Evolutionary conservation across 2,888 invertebrate species (phyloP).

Genomic region (Pasiphila rectangulata): DNA sequence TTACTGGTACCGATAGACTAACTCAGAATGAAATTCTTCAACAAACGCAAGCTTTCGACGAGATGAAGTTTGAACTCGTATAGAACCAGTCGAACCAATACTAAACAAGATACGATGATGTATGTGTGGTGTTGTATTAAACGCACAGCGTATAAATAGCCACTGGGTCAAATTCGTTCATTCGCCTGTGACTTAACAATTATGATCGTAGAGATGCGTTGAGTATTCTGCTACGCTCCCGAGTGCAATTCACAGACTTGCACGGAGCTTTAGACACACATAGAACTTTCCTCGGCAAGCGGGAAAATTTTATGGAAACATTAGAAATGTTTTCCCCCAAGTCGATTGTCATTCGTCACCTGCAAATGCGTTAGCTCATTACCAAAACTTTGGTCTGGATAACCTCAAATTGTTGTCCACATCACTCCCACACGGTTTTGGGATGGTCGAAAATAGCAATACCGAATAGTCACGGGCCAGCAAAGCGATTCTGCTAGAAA

Average conservation of each 20-base stretch:
- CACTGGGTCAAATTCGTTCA: conserved; percentile 26
- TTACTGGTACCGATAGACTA: no score
- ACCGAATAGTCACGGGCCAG: conserved; percentile 24
- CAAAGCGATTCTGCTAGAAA: conserved; percentile 27
- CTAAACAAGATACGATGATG: conserved; percentile 4
- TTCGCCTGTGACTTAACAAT: conserved; percentile 23
- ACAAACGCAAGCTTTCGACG: no score
- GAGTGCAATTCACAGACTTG: background rate
- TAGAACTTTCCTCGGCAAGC: no score
- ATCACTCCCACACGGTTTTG: conserved; percentile 7
- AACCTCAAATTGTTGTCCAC: background rate
- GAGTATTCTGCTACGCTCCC: background rate
- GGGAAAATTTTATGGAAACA: background rate
- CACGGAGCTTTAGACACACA: no score
- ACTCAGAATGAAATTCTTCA: no score
- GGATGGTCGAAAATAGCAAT: conserved; percentile 19
- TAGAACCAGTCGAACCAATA: background rate
- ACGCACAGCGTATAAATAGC: conserved; percentile 15
- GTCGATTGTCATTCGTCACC: background rate
- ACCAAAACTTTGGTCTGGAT: background rate
- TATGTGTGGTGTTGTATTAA: conserved; percentile 1
- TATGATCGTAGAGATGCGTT: conserved; percentile 4
- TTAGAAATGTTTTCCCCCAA: background rate
- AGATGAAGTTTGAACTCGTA: no score
- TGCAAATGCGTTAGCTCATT: background rate